Conservation (phyloP, 1,140 invertebrate species). For the Lordiphosa mommai region DNA sequence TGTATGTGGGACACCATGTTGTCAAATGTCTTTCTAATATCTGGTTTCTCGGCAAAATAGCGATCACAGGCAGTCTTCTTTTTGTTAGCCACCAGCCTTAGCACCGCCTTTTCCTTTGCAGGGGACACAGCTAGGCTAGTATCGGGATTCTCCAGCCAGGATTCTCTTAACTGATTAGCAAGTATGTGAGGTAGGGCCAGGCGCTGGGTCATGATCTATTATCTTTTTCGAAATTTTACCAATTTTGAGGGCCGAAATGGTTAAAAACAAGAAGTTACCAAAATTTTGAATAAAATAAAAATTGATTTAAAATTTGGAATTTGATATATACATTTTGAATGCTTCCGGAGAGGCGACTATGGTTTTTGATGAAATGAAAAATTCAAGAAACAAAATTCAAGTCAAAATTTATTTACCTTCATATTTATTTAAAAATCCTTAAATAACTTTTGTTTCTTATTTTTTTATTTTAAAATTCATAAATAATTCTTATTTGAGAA, state of each 20-base stretch:
- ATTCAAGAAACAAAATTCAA: too few relatives aligned
- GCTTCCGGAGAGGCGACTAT: background rate
- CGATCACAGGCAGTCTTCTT: background rate
- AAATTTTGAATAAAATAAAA: background rate
- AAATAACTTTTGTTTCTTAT: background rate
- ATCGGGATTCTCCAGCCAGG: background rate
- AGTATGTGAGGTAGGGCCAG: conserved; percentile 40
- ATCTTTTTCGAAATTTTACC: background rate
- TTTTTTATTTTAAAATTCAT: background rate
- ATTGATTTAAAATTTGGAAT: conserved; percentile 27
- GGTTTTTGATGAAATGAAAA: too few relatives aligned
- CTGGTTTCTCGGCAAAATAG: conserved; percentile 17
- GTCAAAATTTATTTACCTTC: too few relatives aligned
- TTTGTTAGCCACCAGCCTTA: conserved; percentile 4
- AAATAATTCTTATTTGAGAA: background rate
- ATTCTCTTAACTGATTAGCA: conserved; percentile 22
- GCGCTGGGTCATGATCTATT: conserved; percentile 39
- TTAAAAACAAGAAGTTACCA: conserved; percentile 1
- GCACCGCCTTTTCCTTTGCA: background rate
- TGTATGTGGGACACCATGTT: conserved; percentile 46
- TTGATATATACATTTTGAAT: background rate
- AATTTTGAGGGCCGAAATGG: conserved; percentile 36
- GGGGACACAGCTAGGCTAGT: background rate
- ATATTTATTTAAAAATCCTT: too few relatives aligned
- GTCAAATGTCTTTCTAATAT: conserved; percentile 23